phyloP scores from a whole-genome alignment of 1,140 invertebrate genomes.

The Reticulitermes speratus region DNA sequence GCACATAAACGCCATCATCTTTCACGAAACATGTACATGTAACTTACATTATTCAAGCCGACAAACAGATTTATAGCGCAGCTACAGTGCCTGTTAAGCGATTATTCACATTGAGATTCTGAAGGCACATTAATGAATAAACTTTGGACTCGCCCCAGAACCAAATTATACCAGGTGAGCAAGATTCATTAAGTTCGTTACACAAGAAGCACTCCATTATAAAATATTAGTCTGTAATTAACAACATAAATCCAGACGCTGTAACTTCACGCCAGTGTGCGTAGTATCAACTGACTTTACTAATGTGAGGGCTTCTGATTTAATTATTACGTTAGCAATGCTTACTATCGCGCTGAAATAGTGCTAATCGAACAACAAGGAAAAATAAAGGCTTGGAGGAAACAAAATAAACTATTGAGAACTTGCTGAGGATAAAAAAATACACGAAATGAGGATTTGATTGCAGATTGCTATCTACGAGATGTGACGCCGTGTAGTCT shows the following conservation, averaged over 20 bases:
- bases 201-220: neutral
- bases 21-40: neutral
- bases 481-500: too few species aligned
- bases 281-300: neutral
- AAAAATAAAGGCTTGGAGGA: too few species aligned
- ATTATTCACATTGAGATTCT: neutral
- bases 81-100: neutral
- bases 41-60: neutral
- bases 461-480: too few species aligned
- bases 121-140: neutral
- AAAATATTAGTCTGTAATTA: neutral
- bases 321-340: neutral
- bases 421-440: too few species aligned
- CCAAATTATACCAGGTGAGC: neutral
- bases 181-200: slow-evolving; percentile 4
- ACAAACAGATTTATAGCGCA: neutral
- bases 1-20: neutral
- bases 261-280: neutral
- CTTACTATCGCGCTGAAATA: neutral
- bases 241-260: neutral
- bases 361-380: too few species aligned
- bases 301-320: neutral
- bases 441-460: too few species aligned
- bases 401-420: too few species aligned
- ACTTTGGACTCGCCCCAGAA: neutral